A percentile compares a stretch with the other conserved stretches of the same genome.
phyloP scores from a whole-genome alignment of 2,888 invertebrate genomes.

The Lithophane semibrunnea region DNA sequence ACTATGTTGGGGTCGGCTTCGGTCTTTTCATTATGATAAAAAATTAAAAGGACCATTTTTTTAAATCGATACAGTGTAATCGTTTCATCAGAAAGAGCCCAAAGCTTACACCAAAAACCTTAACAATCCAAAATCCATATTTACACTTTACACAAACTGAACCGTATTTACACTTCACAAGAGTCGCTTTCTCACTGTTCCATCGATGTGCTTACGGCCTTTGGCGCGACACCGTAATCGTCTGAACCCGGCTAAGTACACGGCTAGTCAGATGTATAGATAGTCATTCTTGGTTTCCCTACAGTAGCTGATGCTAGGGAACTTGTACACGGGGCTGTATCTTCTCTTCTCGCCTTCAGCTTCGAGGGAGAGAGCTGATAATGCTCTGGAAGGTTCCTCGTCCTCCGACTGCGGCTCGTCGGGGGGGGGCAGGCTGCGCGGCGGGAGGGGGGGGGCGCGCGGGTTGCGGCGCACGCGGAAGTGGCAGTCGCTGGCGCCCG shows the following conservation, averaged over 20 bases:
- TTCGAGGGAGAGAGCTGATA: constrained; percentile 86
- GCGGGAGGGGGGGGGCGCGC: constrained; percentile 94
- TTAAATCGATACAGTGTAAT: too few relatives aligned
- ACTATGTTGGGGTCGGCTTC: too few relatives aligned
- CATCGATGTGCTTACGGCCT: constrained; percentile 68
- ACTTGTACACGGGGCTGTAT: constrained; percentile 88
- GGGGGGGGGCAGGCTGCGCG: constrained; percentile 86
- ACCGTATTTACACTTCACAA: constrained; percentile 80
- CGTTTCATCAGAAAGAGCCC: constrained; percentile 52
- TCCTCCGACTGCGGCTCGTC: constrained; percentile 76
- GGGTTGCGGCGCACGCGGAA: constrained; percentile 96
- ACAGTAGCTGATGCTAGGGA: constrained; percentile 87
- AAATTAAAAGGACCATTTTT: background rate
- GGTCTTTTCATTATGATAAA: background rate
- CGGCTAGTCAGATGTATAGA: constrained; percentile 86
- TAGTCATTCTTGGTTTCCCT: constrained; percentile 88
- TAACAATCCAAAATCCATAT: constrained; percentile 73
- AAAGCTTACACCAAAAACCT: constrained; percentile 72
- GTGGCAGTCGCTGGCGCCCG: constrained; percentile 93
- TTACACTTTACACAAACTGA: constrained; percentile 81
- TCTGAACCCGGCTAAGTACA: constrained; percentile 69
- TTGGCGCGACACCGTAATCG: constrained; percentile 67
- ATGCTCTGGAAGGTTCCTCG: constrained; percentile 83
- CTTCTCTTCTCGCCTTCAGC: constrained; percentile 83
- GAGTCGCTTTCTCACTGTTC: constrained; percentile 78